A percentile compares a stretch with the other conserved stretches of the same genome.
These are phyloP conservation scores for Drosophila rufa DNA, from an alignment of 1,140 invertebrate genomes.

Conservation along the genomic window DNA sequence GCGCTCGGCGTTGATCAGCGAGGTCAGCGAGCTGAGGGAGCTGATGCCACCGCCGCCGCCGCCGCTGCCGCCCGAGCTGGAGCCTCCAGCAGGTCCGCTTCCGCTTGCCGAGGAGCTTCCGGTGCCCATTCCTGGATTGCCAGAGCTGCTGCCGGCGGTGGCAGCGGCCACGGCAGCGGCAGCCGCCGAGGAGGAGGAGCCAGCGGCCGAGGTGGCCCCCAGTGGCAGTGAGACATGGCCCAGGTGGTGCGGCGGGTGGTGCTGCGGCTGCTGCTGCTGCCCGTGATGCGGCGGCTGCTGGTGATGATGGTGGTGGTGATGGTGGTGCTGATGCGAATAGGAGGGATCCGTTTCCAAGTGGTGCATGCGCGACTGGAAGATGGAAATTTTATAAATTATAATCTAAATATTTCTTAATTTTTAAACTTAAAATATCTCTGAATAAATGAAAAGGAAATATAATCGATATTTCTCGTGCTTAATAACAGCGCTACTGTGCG, in stretches of 20 bases:
- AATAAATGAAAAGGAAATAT: too few species aligned
- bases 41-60: constrained; percentile 63
- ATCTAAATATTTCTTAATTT: too few species aligned
- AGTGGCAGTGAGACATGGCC: constrained; percentile 56
- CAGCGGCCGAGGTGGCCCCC: constrained; percentile 45
- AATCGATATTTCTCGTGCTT: too few species aligned
- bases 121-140: constrained; percentile 12
- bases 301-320: constrained; percentile 64
- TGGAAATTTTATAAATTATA: too few species aligned
- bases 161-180: constrained; percentile 49
- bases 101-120: constrained; percentile 17
- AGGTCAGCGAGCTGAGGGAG: constrained; percentile 81
- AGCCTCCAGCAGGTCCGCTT: constrained; percentile 9
- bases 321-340: constrained; percentile 78
- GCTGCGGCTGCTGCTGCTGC: constrained; percentile 51
- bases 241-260: constrained; percentile 52
- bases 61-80: not conserved
- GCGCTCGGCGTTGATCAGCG: constrained; percentile 83
- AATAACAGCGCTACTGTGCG: too few species aligned
- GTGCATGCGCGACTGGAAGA: constrained; percentile 73
- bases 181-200: constrained; percentile 49
- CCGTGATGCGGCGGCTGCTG: constrained; percentile 48
- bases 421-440: too few species aligned
- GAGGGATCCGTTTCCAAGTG: constrained; percentile 85
- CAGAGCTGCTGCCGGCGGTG: constrained; percentile 28